A percentile compares a stretch with the other conserved stretches of the same genome.
phyloP scores from a whole-genome alignment of 2,888 invertebrate species.

The Phytoseiulus persimilis region DNA sequence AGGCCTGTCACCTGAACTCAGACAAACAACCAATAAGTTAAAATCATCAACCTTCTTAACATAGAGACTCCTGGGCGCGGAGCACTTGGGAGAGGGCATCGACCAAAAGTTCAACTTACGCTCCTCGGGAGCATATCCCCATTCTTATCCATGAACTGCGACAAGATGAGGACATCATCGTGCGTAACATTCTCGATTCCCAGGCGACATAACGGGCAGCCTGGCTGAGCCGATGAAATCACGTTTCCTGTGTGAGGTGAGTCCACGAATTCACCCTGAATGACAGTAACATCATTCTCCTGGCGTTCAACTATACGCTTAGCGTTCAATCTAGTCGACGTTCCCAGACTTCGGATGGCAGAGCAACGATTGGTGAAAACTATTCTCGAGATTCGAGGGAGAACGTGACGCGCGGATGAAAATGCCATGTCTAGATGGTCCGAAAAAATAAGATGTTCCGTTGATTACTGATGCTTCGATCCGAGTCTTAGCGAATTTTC shows the following conservation, averaged over 20 bases:
- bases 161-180: conserved; percentile 9
- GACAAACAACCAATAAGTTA: neutral
- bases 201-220: neutral
- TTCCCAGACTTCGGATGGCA: neutral
- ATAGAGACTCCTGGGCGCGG: too few species aligned
- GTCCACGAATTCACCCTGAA: conserved; percentile 18
- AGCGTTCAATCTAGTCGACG: neutral
- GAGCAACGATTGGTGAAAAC: neutral
- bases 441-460: neutral
- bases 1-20: neutral
- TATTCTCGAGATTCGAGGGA: neutral
- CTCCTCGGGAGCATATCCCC: neutral
- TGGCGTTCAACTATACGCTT: neutral
- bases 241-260: neutral
- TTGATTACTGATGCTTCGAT: neutral
- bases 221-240: neutral
- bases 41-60: neutral
- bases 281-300: neutral
- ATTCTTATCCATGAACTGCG: conserved; percentile 6
- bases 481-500: neutral
- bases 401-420: neutral
- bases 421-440: neutral
- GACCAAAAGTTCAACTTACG: neutral
- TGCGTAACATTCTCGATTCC: conserved; percentile 10
- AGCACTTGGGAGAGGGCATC: too few species aligned